These are phyloP conservation scores for Acipenser oxyrinchus DNA, from an alignment of 2,797 vertebrate genomes.

Conservation along the genomic window DNA sequence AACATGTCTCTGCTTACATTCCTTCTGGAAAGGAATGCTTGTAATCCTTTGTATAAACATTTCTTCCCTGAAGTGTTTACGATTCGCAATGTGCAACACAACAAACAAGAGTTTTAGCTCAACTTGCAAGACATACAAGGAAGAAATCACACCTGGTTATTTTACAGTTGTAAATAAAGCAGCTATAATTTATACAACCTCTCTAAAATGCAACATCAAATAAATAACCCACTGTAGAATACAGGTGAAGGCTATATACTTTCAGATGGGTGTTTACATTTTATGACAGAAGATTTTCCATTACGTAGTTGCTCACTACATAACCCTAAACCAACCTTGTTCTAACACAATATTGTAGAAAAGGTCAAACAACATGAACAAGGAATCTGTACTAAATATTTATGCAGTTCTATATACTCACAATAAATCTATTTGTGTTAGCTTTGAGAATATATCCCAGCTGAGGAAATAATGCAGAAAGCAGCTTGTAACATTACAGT, in stretches of 20 bases:
- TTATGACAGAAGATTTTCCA: background rate
- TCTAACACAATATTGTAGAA: too few species aligned
- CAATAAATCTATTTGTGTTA: too few species aligned
- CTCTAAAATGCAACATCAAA: background rate
- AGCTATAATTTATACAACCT: slow-evolving; percentile 3
- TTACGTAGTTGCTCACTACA: background rate
- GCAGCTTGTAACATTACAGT: too few species aligned
- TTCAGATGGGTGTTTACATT: background rate
- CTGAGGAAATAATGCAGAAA: too few species aligned
- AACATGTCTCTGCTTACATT: background rate
- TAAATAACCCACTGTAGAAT: slow-evolving; percentile 4
- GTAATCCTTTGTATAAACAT: slow-evolving; percentile 2
- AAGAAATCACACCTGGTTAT: background rate
- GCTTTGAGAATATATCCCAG: too few species aligned
- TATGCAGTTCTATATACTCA: too few species aligned
- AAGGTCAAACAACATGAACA: too few species aligned
- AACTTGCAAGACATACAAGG: background rate
- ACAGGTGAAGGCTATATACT: background rate
- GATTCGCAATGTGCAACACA: background rate
- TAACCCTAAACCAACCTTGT: too few species aligned
- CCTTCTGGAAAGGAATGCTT: background rate
- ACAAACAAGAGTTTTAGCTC: background rate
- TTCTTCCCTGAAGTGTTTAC: background rate
- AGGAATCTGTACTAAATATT: too few species aligned
- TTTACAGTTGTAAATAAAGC: background rate